These are phyloP conservation scores for Actenoides hombroni DNA, from an alignment of 2,113 vertebrate genomes.

Conservation along the genomic window DNA sequence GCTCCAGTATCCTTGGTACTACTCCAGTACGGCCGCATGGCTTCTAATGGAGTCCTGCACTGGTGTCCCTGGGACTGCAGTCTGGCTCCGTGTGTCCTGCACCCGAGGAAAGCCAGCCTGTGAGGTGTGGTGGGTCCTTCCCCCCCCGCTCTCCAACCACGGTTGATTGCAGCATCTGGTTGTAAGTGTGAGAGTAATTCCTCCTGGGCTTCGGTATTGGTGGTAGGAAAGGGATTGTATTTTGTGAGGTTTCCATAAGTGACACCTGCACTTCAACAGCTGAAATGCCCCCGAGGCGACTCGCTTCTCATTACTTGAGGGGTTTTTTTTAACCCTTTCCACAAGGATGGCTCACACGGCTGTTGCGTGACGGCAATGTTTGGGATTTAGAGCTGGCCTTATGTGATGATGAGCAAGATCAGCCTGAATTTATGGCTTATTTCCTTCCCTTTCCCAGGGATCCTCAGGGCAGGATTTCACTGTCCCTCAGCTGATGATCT, in stretches of 20 bases:
- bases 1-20: not conserved
- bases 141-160: rapidly evolving
- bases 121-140: not conserved
- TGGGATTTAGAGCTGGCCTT: not conserved
- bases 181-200: conserved; percentile 63
- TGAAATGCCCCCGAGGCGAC: conserved; percentile 8
- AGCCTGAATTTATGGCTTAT: rapidly evolving
- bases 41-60: not conserved
- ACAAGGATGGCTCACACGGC: not conserved
- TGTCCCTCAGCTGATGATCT: not conserved
- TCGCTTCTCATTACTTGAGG: not conserved
- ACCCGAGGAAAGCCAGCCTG: not conserved
- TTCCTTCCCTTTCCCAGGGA: not conserved
- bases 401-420: not conserved
- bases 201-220: not conserved
- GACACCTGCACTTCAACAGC: conserved; percentile 59
- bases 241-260: conserved; percentile 30
- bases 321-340: conserved; percentile 18
- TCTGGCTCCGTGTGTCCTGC: rapidly evolving
- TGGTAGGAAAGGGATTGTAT: not conserved
- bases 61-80: not conserved
- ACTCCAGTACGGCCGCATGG: not conserved
- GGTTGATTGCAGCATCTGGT: conserved; percentile 37
- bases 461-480: not conserved
- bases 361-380: not conserved